These are phyloP conservation scores for Acronicta psi DNA, from an alignment of 2,888 invertebrate genomes.

Conservation along the genomic window DNA sequence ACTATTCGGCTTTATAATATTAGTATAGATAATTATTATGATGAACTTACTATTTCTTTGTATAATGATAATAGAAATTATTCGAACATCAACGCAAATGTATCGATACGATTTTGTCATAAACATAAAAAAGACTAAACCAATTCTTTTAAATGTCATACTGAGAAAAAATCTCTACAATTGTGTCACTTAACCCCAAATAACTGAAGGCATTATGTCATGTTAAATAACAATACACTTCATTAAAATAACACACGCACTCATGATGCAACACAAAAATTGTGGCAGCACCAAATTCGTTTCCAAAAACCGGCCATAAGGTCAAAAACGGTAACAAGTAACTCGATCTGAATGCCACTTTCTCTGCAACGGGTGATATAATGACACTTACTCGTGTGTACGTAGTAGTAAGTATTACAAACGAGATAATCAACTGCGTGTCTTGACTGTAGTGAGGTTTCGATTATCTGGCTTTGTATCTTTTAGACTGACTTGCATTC, in stretches of 20 bases:
- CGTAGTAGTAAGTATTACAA: background rate
- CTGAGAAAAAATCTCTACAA: background rate
- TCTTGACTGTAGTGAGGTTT: no score
- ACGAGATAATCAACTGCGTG: background rate
- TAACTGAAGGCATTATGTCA: slow-evolving; percentile 14
- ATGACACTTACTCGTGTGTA: slow-evolving; percentile 5
- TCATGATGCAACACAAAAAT: slow-evolving; percentile 16
- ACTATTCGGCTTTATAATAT: no score
- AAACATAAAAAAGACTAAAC: no score
- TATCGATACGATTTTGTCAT: no score
- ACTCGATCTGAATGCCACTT: slow-evolving; percentile 31
- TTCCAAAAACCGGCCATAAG: slow-evolving; percentile 23
- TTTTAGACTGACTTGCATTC: no score
- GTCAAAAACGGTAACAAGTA: slow-evolving; percentile 34
- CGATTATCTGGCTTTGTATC: no score
- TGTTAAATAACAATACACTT: slow-evolving; percentile 13
- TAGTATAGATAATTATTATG: no score
- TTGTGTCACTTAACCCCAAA: background rate
- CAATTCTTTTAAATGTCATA: background rate
- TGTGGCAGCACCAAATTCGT: slow-evolving; percentile 6
- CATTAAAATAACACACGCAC: slow-evolving; percentile 12
- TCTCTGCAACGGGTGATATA: slow-evolving; percentile 27
- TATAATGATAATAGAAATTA: no score
- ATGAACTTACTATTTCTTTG: no score
- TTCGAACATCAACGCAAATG: no score